phyloP scores from a whole-genome alignment of 2,113 vertebrate species.

The Odocoileus hemionus region DNA sequence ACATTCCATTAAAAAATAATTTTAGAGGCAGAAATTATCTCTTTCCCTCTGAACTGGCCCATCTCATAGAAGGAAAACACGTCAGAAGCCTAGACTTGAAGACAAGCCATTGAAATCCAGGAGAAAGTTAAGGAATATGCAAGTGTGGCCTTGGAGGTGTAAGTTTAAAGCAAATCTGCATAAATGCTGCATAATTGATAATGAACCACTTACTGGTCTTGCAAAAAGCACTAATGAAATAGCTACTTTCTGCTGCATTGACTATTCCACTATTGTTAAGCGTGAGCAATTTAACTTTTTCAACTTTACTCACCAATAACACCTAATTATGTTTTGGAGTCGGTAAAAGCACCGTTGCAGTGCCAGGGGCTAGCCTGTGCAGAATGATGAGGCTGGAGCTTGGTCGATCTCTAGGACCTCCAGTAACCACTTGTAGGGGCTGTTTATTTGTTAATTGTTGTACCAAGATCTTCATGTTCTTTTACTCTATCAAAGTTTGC shows the following conservation, averaged over 20 bases:
- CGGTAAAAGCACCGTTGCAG: neutral
- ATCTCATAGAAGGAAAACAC: slow-evolving; percentile 23
- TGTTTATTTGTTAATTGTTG: neutral
- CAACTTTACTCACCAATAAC: slow-evolving; percentile 60
- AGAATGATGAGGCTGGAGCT: neutral
- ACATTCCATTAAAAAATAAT: slow-evolving; percentile 42
- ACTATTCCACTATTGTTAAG: slow-evolving; percentile 64
- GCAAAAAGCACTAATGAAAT: slow-evolving; percentile 67
- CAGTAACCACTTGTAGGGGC: neutral
- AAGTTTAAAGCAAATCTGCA: slow-evolving; percentile 37
- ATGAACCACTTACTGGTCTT: slow-evolving; percentile 51
- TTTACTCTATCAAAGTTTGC: neutral
- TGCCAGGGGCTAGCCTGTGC: neutral
- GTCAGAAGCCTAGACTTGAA: neutral
- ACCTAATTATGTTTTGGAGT: slow-evolving; percentile 57
- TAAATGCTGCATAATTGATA: slow-evolving; percentile 45
- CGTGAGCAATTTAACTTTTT: slow-evolving; percentile 64
- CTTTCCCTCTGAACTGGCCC: slow-evolving; percentile 36
- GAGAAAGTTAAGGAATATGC: slow-evolving; percentile 34
- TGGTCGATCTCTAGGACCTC: neutral
- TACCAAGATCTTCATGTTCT: neutral
- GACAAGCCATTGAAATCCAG: neutral
- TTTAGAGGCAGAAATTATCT: slow-evolving; percentile 22
- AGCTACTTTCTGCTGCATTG: slow-evolving; percentile 53
- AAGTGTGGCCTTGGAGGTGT: slow-evolving; percentile 40